phyloP scores from a whole-genome alignment of 2,888 invertebrate species.

The Ormyrus nitidulus region DNA sequence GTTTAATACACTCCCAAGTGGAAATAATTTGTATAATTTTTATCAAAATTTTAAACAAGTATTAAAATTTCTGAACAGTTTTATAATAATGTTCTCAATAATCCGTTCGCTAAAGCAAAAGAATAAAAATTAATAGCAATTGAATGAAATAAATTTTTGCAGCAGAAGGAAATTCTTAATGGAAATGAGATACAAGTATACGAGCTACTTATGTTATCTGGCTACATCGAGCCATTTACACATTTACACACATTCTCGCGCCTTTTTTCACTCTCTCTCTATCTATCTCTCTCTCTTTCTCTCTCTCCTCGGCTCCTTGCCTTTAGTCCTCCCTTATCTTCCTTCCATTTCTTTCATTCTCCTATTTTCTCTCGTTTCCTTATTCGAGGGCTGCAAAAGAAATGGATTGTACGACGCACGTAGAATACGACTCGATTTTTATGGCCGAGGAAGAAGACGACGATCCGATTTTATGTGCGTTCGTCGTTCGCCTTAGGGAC shows the following conservation, averaged over 20 bases:
- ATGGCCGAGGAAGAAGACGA: slow-evolving; percentile 28
- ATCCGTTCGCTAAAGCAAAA: too few relatives aligned
- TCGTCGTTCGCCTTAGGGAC: slow-evolving; percentile 34
- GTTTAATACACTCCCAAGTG: too few relatives aligned
- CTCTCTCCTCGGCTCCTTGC: too few relatives aligned
- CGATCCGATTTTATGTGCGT: slow-evolving; percentile 48
- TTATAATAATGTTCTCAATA: too few relatives aligned
- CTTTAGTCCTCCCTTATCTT: neutral
- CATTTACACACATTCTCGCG: slow-evolving; percentile 10
- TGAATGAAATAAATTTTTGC: too few relatives aligned
- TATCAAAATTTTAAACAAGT: too few relatives aligned
- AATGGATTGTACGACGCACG: slow-evolving; percentile 44
- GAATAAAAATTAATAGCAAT: too few relatives aligned
- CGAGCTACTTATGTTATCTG: slow-evolving; percentile 12
- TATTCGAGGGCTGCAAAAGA: slow-evolving; percentile 17
- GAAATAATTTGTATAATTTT: too few relatives aligned
- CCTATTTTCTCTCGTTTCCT: slow-evolving; percentile 23
- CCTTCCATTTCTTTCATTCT: neutral
- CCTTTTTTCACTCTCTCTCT: too few relatives aligned
- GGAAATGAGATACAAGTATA: slow-evolving; percentile 6
- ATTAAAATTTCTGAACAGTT: too few relatives aligned
- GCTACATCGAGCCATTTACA: slow-evolving; percentile 21
- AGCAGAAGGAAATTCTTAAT: neutral
- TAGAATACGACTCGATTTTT: slow-evolving; percentile 50
- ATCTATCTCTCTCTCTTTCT: too few relatives aligned